Evolutionary conservation across 2,888 invertebrate genomes (phyloP), one percentile per base, ranked within the genome.

Genomic region (Nymphalis polychloros): DNA sequence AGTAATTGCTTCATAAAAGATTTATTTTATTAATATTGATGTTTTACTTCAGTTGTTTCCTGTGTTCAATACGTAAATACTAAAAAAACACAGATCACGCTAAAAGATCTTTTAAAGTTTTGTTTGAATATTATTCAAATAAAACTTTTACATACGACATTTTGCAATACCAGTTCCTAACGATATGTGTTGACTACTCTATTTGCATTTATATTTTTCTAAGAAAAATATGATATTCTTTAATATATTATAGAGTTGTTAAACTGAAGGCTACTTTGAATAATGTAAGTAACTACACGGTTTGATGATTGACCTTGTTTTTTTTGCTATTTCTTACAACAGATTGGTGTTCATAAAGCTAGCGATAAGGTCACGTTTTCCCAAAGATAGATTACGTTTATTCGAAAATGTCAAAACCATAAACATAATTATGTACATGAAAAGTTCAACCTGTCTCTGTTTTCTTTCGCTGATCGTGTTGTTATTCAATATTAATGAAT

Each of bases 271-370:
- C 59, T 63, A 48, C 35, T 55, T 13, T 31, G 31, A 20, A 53
- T 64, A 62, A 64, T 64, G 41, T 67, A 57, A 41, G 31, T 10
- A 59, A 67, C 19, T 46, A 35, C 48, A 55, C 53, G 17, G 67
- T 64, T 70, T 59, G 59, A 52, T 55, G n/a, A 23, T 52, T 63
- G 52, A 64, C 67, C 67, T 70, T 68, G 63, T 67, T 67, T 70
- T 70, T 70, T 70, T 63, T 64, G 35, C 16, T 46, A 48, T 64
- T 64, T 57, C 61, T 60, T 63, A 60, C 52, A 55, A 68, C 49
- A 50, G 41, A 63, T 55, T 68, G 55, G 35, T 23, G 55, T n/a
- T 59, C 60, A 64, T 64, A 49, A 48, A 64, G 52, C 59, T 64
- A 35, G 41, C 53, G 49, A 55, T 55, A 63, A 65, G 63, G 65